Evolutionary conservation across 2,888 invertebrate species (phyloP).

Genomic region (Argyresthia goedartella): DNA sequence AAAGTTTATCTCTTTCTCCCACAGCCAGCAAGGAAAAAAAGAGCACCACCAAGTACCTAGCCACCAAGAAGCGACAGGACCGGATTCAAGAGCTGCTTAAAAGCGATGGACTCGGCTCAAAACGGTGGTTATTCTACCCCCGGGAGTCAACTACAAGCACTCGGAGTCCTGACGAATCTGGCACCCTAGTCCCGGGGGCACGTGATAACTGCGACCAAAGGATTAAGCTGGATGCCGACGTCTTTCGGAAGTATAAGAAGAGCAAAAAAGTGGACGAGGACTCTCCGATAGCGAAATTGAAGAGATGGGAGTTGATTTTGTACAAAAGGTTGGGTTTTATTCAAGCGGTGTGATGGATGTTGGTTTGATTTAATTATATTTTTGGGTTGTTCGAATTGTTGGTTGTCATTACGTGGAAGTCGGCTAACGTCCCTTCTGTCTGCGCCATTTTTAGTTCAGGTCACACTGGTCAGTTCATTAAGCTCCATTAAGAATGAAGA

Average conservation of each 20-base stretch:
- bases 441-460: no score
- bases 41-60: conserved; percentile 42
- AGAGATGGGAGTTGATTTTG: conserved; percentile 55
- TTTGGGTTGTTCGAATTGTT: no score
- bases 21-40: conserved; percentile 49
- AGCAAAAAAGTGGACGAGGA: conserved; percentile 43
- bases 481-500: no score
- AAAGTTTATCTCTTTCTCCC: background rate
- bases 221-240: conserved; percentile 49
- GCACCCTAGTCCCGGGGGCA: background rate
- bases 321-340: conserved; percentile 61
- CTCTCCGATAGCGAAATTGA: conserved; percentile 50
- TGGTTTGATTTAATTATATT: background rate
- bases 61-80: conserved; percentile 51
- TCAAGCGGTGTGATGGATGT: conserved; percentile 1
- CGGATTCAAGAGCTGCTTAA: conserved; percentile 50
- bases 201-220: conserved; percentile 45
- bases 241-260: conserved; percentile 50
- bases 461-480: no score
- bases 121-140: conserved; percentile 55
- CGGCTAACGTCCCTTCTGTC: no score
- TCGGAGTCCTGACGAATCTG: background rate
- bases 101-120: conserved; percentile 52
- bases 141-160: conserved; percentile 13
- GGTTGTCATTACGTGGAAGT: no score